Conservation (phyloP, 2,113 vertebrate genomes). For the Psettodes erumei region DNA sequence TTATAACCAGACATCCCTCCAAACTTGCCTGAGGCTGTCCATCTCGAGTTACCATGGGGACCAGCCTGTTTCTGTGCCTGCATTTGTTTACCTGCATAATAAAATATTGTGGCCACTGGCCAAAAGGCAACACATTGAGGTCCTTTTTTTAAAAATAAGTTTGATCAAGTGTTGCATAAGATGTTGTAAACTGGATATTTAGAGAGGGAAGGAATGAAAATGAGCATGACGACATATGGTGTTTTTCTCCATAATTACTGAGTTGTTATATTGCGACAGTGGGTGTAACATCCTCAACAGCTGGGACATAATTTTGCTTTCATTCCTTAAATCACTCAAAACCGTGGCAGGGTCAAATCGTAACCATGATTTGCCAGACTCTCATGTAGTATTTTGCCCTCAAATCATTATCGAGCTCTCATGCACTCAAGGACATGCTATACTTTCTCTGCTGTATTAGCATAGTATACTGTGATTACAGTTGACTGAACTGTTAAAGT, state of each 20-base stretch:
- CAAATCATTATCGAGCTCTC: neutral
- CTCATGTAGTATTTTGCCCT: neutral
- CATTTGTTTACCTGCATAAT: conserved; percentile 37
- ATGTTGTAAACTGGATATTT: neutral
- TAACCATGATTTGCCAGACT: neutral
- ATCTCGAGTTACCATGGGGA: conserved; percentile 36
- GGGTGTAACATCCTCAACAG: neutral
- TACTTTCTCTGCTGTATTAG: neutral
- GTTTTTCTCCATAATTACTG: neutral
- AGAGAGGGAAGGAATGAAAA: neutral
- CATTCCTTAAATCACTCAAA: neutral
- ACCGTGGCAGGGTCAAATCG: neutral
- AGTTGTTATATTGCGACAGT: neutral
- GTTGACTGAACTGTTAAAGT: neutral
- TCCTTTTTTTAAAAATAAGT: neutral
- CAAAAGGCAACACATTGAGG: conserved; percentile 22
- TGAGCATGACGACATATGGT: neutral
- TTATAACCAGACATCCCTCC: conserved; percentile 25
- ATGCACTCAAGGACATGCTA: neutral
- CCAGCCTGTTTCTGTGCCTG: conserved; percentile 24
- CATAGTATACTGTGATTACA: neutral
- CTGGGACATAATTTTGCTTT: conserved; percentile 9
- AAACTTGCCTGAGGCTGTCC: conserved; percentile 35
- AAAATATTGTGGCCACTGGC: conserved; percentile 18
- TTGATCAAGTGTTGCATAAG: conserved; percentile 6